Evolutionary conservation across 2,113 vertebrate genomes (phyloP), one percentile per base, ranked within the genome.

Genomic region (Phyllostomus hastatus): DNA sequence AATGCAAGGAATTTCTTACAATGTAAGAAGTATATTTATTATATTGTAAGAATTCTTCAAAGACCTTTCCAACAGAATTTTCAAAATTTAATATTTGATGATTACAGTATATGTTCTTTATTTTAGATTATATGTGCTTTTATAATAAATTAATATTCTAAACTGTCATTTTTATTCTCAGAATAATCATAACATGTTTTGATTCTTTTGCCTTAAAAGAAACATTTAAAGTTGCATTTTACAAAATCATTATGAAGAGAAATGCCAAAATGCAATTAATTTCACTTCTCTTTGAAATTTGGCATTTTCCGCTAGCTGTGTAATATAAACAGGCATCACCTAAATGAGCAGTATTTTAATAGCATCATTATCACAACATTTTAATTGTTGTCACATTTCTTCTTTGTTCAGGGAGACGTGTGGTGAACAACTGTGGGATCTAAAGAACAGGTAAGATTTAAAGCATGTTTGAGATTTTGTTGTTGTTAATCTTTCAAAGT

Each of bases 381-480:
- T 97, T 95, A 83, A 97, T 95, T 95, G 73, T 94, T 98, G 7
- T 79, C 96, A 69, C 12, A 2, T 70, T 97, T 96, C 91, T 66
- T 96, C 83, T 96, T 97, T 75, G 10, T 87, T 91, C 97, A 98
- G 98, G 97, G 95, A 98, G 95, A 97, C 94, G 84, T 95, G 96
- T 92, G 78, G 91, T 93, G 97, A 95, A 94, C 41, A 97, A 19
- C 93, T 38, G 33, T 88, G 97, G 97, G 98, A 97, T 94, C 97
- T 95, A 91, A 98, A 87, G 85, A 98, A 91, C 97, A 98, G 98
- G 98, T 99, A 98, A 98, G 98, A 96, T 94, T 97, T 97, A 67
- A 97, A n/a, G 80, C 31, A 75, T 89, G 9, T 46, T 84, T 57
- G 24, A 3, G 0, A 5, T 5, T 92, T 10, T 26, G 38, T 43